These are phyloP conservation scores for Leptosomus discolor DNA, from an alignment of 2,113 vertebrate genomes.

Conservation along the genomic window DNA sequence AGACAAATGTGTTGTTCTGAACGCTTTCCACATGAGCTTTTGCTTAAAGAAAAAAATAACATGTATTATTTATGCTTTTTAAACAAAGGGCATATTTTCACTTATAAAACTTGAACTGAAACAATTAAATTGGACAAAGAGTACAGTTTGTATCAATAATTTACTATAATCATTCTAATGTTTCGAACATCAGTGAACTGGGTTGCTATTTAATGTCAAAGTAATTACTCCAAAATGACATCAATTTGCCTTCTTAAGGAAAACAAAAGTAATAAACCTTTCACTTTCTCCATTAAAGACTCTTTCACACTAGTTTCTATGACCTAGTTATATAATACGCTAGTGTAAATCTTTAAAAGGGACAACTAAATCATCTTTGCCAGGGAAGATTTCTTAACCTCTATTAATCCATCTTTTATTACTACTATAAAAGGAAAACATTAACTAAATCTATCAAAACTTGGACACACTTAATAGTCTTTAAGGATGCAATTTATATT, in stretches of 20 bases:
- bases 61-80: not conserved
- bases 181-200: slow-evolving; percentile 17
- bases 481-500: not conserved
- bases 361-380: not conserved
- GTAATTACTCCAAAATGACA: slow-evolving; percentile 30
- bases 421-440: not conserved
- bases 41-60: not conserved
- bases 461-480: not conserved
- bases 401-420: not conserved
- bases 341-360: slow-evolving; percentile 5
- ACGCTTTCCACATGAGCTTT: not conserved
- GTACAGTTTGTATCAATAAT: not conserved
- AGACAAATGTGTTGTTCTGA: not conserved
- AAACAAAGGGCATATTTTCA: not conserved
- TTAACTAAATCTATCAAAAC: not conserved
- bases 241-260: not conserved
- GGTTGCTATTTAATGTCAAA: slow-evolving; percentile 24
- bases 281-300: not conserved
- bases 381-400: not conserved
- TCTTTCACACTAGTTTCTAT: not conserved
- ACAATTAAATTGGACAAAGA: slow-evolving; percentile 16
- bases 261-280: slow-evolving; percentile 20
- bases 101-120: not conserved
- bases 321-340: not conserved
- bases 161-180: not conserved